Evolutionary conservation across 2,888 invertebrate genomes (phyloP), one percentile per base, ranked within the genome.

Genomic region (Galerucella calmariensis): DNA sequence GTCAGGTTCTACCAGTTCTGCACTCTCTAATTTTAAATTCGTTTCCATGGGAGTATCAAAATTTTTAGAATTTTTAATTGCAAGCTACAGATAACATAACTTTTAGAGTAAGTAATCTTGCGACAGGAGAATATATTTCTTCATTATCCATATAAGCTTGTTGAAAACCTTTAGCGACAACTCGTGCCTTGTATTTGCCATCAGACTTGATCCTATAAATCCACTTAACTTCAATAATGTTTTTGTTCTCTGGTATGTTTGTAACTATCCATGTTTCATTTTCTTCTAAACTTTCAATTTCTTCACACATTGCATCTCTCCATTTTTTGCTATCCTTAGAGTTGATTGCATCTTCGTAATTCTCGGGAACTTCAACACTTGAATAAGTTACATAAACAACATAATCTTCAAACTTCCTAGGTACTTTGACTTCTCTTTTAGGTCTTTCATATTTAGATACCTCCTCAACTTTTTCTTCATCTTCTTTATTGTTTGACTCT

Each of bases 141-240:
- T 48, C 14, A 4, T 48, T 12, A 10, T 14, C 48, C 48, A 53
- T 53, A 53, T 53, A 53, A 53, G 53, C 53, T 53, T 53, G 53
- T 53, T 53, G 53, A 53, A 14, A 53, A 16, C 53, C 53, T 53
- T 53, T 53, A n/a, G 53, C 53, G 53, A 53, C 53, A 53, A 53
- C 53, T 16, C 53, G n/a, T 53, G 53, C 53, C 53, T 53, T 53
- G n/a, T 53, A 53, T 53, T 53, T 53, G 16, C 53, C 53, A 53
- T n/a, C n/a, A 53, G 53, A 53, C 53, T 53, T 53, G 53, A 53
- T 53, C 53, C 53, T 53, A 48, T 48, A 48, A 48, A 48, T 48
- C 48, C 12, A 48, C 48, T 48, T 48, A 48, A 48, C 48, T 48
- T 48, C 48, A 48, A 48, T 48, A 48, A 48, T 48, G 14, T 48